Evolutionary conservation across 2,797 vertebrate species (phyloP), one percentile per base, ranked within the genome.

Genomic region (Sarcophilus harrisii): DNA sequence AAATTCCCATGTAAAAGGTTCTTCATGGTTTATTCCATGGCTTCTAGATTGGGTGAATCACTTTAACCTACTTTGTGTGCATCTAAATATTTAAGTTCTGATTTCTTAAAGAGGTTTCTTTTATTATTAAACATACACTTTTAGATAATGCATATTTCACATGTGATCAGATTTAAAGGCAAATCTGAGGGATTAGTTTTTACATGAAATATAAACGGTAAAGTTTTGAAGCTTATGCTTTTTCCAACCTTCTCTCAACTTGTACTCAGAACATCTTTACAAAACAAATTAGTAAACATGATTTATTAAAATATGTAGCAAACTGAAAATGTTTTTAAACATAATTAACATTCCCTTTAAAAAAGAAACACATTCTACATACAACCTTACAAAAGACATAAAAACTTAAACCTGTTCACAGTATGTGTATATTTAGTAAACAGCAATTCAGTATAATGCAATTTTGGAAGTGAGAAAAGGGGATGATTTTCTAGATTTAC

Each of bases 391-490:
- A 98, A 98, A 98, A 98, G 62, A 98, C 96, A 94, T 97, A 98
- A 98, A 98, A 98, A 97, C 97, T 93, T 97, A 5, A 97, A 97
- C 95, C 96, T 98, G 94, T 98, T 99, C 98, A 99, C 98, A 99
- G 98, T 98, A 98, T 98, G 93, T 87, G 24, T 94, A 94, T 96
- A 94, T 97, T 98, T 98, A 98, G 98, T 98, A 95, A 98, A 98
- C 98, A 98, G 98, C 97, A 98, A 98, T 97, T 97, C 97, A 97
- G 89, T 98, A 98, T 96, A 98, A 98, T 9, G 1, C 55, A 45
- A 91, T 92, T 97, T 94, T 97, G 95, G 93, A 96, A 96, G 59
- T 92, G 94, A 97, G 96, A 97, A 93, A 93, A 57, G 62, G 21
- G 92, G 55, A 90, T 32, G 21, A 96, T 96, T 96, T 97, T 81